Conservation (phyloP, 2,797 vertebrate species). For the Sylvia borin region DNA sequence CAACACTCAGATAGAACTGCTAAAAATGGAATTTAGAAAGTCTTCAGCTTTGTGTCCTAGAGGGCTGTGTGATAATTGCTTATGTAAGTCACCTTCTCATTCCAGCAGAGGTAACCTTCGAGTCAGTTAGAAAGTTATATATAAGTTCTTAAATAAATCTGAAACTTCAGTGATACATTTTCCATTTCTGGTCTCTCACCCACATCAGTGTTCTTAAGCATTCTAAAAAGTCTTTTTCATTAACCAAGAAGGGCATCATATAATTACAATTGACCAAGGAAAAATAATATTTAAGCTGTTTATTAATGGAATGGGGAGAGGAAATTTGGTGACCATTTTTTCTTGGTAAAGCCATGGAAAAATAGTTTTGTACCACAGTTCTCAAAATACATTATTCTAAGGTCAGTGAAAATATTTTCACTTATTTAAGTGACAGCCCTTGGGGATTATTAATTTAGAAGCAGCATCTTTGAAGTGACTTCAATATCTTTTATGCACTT, state of each 20-base stretch:
- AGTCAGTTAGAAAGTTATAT: constrained; percentile 51
- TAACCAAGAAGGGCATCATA: not conserved
- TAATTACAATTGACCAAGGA: not conserved
- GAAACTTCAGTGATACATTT: not conserved
- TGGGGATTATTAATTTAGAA: not conserved
- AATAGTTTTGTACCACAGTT: not conserved
- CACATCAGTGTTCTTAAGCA: not conserved
- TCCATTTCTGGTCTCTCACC: not conserved
- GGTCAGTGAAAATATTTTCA: not conserved
- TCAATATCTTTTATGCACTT: not conserved
- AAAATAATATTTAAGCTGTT: not conserved
- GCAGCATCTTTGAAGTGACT: not conserved
- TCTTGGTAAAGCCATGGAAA: not conserved
- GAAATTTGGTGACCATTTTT: not conserved
- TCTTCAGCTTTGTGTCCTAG: constrained; percentile 59
- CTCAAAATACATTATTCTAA: not conserved
- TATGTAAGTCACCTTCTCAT: constrained; percentile 56
- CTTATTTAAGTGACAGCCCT: not conserved
- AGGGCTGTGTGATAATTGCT: constrained; percentile 54
- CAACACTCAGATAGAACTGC: not conserved
- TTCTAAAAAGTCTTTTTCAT: not conserved
- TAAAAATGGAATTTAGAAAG: constrained; percentile 58
- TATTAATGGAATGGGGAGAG: not conserved
- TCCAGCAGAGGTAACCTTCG: constrained; percentile 27
- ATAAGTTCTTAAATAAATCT: constrained; percentile 44